These are phyloP conservation scores for Acleris holmiana DNA, from an alignment of 2,888 invertebrate species.

Conservation along the genomic window DNA sequence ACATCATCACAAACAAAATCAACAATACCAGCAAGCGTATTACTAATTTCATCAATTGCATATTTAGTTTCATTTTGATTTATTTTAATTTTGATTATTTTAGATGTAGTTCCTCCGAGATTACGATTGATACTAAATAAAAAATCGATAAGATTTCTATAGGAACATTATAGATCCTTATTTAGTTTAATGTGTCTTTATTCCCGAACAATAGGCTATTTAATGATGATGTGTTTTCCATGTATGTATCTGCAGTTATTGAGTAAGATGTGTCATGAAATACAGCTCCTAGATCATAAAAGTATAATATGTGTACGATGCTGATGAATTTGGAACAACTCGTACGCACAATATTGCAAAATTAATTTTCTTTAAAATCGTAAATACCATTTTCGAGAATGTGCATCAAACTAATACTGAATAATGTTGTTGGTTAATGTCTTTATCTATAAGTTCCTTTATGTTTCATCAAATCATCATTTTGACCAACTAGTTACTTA, in stretches of 20 bases:
- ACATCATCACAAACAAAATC: conserved; percentile 65
- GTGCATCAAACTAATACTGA: no score
- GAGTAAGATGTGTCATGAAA: not conserved
- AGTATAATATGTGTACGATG: no score
- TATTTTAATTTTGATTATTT: not conserved
- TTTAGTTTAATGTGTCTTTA: conserved; percentile 24
- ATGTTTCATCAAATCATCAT: no score
- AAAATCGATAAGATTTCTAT: conserved; percentile 14
- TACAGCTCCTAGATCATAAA: no score
- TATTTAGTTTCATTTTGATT: conserved; percentile 59
- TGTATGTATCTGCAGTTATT: conserved; percentile 11
- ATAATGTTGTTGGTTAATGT: no score
- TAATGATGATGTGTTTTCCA: conserved; percentile 7
- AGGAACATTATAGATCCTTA: conserved; percentile 20
- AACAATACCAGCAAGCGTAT: conserved; percentile 61
- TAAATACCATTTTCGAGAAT: no score
- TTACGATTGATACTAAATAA: conserved; percentile 22
- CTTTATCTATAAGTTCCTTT: no score
- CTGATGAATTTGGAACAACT: no score
- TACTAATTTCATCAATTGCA: conserved; percentile 57
- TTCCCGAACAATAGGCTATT: conserved; percentile 28
- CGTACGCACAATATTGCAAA: no score
- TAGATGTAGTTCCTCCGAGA: conserved; percentile 17
- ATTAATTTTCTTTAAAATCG: no score
- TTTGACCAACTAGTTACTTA: no score